phyloP scores from a whole-genome alignment of 2,888 invertebrate genomes.

The Platerodrilus igneus region DNA sequence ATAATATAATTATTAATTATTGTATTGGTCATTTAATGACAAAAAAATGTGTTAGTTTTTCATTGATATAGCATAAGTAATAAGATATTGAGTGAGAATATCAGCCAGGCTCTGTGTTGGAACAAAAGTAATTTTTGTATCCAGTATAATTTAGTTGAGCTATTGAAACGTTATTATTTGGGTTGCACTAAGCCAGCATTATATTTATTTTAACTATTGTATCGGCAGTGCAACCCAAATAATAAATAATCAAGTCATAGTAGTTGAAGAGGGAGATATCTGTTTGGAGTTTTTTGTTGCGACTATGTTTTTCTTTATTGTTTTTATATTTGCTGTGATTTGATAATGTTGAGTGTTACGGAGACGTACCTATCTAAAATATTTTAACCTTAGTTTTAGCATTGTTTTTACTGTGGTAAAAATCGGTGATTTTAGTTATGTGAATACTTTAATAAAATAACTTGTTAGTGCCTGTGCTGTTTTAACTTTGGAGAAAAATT shows the following conservation, averaged over 20 bases:
- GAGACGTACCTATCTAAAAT: slow-evolving; percentile 42
- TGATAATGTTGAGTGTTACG: slow-evolving; percentile 42
- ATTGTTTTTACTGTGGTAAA: too few relatives aligned
- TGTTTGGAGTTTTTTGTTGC: slow-evolving; percentile 38
- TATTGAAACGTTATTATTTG: slow-evolving; percentile 26
- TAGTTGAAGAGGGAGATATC: slow-evolving; percentile 46
- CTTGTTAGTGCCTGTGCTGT: slow-evolving; percentile 35
- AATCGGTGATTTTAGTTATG: slow-evolving; percentile 24
- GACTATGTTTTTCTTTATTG: slow-evolving; percentile 37
- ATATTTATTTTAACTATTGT: slow-evolving; percentile 33
- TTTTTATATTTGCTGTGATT: slow-evolving; percentile 46
- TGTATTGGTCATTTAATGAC: slow-evolving; percentile 48
- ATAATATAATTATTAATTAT: slow-evolving; percentile 43
- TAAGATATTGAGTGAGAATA: slow-evolving; percentile 34
- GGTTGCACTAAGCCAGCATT: slow-evolving; percentile 36
- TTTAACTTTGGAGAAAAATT: slow-evolving; percentile 32
- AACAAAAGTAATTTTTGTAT: slow-evolving; percentile 31
- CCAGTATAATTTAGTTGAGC: slow-evolving; percentile 36
- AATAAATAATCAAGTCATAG: slow-evolving; percentile 39
- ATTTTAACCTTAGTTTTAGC: slow-evolving; percentile 29
- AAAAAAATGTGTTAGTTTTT: slow-evolving; percentile 42
- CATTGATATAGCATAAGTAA: slow-evolving; percentile 33
- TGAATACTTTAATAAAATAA: slow-evolving; percentile 22
- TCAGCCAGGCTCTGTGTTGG: slow-evolving; percentile 38
- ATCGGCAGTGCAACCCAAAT: slow-evolving; percentile 40